A percentile compares a stretch with the other conserved stretches of the same genome.
Evolutionary conservation across 2,113 vertebrate species (phyloP).

Genomic region (Nanorana parkeri): DNA sequence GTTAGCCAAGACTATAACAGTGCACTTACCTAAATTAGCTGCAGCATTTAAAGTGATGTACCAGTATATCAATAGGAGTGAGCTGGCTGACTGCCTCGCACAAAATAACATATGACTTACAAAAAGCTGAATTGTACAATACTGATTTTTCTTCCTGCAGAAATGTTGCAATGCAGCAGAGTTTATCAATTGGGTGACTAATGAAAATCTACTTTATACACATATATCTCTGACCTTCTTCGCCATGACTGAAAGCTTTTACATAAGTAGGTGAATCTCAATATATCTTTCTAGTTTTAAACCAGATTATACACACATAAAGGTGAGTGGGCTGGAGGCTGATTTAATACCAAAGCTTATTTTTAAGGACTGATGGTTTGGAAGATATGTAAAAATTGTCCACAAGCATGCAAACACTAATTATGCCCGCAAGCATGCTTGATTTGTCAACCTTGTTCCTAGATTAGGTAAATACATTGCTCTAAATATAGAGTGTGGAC

Average conservation of each 20-base stretch:
- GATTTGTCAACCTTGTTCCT: slow-evolving; percentile 33
- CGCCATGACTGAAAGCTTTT: background rate
- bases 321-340: background rate
- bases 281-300: background rate
- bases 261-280: background rate
- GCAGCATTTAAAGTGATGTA: slow-evolving; percentile 50
- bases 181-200: slow-evolving; percentile 41
- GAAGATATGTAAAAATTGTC: slow-evolving; percentile 37
- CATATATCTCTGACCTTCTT: slow-evolving; percentile 9
- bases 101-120: slow-evolving; percentile 41
- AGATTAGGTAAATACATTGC: slow-evolving; percentile 36
- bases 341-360: background rate
- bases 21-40: slow-evolving; percentile 62
- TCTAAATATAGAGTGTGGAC: slow-evolving; percentile 27
- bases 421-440: slow-evolving; percentile 23
- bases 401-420: slow-evolving; percentile 1
- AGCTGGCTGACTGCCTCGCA: slow-evolving; percentile 32
- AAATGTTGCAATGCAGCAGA: slow-evolving; percentile 42
- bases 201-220: slow-evolving; percentile 35
- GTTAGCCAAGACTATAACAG: slow-evolving; percentile 51
- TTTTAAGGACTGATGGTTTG: slow-evolving; percentile 6
- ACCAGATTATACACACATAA: background rate
- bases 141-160: slow-evolving; percentile 7
- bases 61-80: slow-evolving; percentile 9
- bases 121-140: slow-evolving; percentile 40